These are phyloP conservation scores for Acanthopagrus latus DNA, from an alignment of 2,797 vertebrate genomes.

Conservation along the genomic window DNA sequence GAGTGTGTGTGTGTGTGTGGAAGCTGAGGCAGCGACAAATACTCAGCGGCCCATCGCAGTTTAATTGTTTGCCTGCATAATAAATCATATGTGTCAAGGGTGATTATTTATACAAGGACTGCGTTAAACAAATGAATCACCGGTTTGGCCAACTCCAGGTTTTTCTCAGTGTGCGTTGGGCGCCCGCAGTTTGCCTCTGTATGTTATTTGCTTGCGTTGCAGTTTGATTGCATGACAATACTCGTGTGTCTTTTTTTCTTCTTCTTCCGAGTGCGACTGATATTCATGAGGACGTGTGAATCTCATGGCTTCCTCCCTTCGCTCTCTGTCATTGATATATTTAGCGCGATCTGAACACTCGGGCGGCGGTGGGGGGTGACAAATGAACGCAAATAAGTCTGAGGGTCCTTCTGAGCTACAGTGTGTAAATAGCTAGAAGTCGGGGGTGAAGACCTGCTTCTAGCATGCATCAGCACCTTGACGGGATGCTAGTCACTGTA, in stretches of 20 bases:
- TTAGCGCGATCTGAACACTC: conserved; percentile 36
- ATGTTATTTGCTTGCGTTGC: conserved; percentile 36
- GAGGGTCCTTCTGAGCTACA: conserved; percentile 35
- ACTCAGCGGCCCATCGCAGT: conserved; percentile 64
- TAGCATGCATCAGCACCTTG: conserved; percentile 19
- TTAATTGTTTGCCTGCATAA: conserved; percentile 85
- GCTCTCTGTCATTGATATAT: conserved; percentile 63
- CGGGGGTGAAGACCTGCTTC: conserved; percentile 48
- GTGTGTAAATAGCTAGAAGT: conserved; percentile 49
- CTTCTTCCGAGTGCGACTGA: conserved; percentile 27
- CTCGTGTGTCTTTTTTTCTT: not conserved
- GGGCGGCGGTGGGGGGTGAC: no score
- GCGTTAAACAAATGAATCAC: conserved; percentile 81
- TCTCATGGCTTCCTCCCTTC: conserved; percentile 13
- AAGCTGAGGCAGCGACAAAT: conserved; percentile 73
- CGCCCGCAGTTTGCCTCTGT: conserved; percentile 8
- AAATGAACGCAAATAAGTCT: conserved; percentile 62
- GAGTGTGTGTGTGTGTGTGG: conserved; percentile 39
- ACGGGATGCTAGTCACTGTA: conserved; percentile 56
- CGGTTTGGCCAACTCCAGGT: conserved; percentile 54
- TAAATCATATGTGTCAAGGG: conserved; percentile 84
- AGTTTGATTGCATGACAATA: conserved; percentile 22
- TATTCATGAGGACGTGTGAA: conserved; percentile 55
- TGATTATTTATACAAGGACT: conserved; percentile 80
- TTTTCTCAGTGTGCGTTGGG: conserved; percentile 16